Base-by-base conservation (phyloP, 2,113 vertebrate species). In the Hydropotes inermis region DNA sequence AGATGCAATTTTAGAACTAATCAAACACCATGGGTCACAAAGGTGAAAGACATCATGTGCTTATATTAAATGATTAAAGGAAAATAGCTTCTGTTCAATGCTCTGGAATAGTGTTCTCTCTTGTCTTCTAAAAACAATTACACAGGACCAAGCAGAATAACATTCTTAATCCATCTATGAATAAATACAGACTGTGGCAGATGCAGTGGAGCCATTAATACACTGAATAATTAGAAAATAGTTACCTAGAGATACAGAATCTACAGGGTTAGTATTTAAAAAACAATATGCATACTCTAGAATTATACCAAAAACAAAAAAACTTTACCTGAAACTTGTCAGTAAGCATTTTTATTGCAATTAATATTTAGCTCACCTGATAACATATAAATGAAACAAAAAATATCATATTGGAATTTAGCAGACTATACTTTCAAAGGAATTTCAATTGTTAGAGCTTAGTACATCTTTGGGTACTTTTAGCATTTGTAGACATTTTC, bases 51-150 rank as follows among this genome's bases (percentile, higher is more conserved):
- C 39, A 89, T 95, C 21, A 43, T 54, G n/a, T 50, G 92, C 70
- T 25, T 27, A 74, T 58, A 58, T 85, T 87, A 76, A 90, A 43
- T 60, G 76, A 83, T 78, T 86, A 94, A 93, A 94, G 89, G 70
- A 67, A 98, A 88, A 52, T 50, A 94, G 60, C 76, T 98, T 98
- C 96, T 95, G 96, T 55, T 87, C 91, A 96, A 89, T 91, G 96
- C 50, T 79, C 28, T 55, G 13, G 50, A 76, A 95, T 91, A 52
- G 9, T 89, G 7, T 81, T 36, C 25, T 33, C 30, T 94, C 60
- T 50, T 81, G 33, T 39, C 19, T 33, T 93, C 47, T 81, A 94
- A 60, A 55, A 94, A 60, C 33, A 9, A 70, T 84, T 43, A 47
- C 5, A 74, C 1, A 70, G 23, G 45, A 36, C 58, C 10, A 9